Conservation (phyloP, 2,797 vertebrate genomes). For the Linurgus olivaceus region DNA sequence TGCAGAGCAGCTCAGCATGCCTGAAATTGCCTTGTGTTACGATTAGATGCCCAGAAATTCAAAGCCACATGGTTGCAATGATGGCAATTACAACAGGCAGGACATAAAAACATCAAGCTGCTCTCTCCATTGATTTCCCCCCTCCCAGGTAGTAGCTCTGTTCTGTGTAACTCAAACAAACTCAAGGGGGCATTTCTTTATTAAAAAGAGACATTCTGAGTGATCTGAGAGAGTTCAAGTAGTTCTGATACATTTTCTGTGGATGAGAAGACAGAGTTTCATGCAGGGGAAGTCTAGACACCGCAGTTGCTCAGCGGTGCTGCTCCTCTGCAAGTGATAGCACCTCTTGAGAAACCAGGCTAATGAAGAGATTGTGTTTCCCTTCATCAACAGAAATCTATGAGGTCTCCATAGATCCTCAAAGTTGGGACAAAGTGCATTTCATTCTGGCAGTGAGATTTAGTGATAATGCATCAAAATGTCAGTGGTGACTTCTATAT, state of each 20-base stretch:
- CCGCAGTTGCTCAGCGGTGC: background rate
- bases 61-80: background rate
- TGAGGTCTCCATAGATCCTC: background rate
- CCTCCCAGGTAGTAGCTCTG: background rate
- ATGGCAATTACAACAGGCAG: background rate
- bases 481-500: background rate
- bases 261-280: background rate
- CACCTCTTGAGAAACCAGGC: fast-evolving
- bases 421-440: background rate
- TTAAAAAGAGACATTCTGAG: background rate
- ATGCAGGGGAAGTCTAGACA: background rate
- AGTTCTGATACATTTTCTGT: background rate
- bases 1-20: background rate
- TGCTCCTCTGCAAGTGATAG: background rate
- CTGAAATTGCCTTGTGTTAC: background rate
- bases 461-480: background rate
- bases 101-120: background rate
- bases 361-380: background rate
- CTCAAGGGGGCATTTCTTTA: background rate
- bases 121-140: background rate
- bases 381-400: background rate
- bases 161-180: background rate
- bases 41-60: background rate
- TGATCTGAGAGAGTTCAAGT: background rate
- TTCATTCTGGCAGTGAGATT: background rate